A percentile compares a stretch with the other conserved stretches of the same genome.
Evolutionary conservation across 2,113 vertebrate genomes (phyloP).

Genomic region (Silurus asotus): DNA sequence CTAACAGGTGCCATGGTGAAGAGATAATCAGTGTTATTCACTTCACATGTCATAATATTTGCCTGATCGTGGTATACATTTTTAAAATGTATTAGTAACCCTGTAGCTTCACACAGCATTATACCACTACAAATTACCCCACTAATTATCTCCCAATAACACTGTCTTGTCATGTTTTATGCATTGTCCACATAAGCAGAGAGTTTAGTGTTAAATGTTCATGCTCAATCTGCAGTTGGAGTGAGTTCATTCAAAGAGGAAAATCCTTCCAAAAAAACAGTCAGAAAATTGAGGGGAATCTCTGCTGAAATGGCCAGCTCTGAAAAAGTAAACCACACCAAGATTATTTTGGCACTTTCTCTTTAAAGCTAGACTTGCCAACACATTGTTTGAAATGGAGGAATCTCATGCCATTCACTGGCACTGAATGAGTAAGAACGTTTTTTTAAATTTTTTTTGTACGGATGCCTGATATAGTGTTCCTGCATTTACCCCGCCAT

Average conservation of each 20-base stretch:
- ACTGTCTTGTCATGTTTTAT: too few relatives aligned
- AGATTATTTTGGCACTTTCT: neutral
- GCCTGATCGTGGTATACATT: neutral
- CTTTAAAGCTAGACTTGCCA: neutral
- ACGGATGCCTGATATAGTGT: conserved; percentile 1
- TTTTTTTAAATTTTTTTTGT: neutral
- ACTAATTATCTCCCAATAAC: neutral
- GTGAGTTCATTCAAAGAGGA: neutral
- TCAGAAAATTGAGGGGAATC: neutral
- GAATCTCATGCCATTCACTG: neutral
- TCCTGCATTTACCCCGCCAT: neutral
- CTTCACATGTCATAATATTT: too few relatives aligned
- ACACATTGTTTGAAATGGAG: conserved; percentile 3
- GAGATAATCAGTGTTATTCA: too few relatives aligned
- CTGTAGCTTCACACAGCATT: neutral
- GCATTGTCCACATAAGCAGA: neutral
- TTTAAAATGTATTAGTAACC: neutral
- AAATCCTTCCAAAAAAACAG: neutral
- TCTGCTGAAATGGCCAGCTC: neutral
- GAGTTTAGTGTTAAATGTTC: neutral
- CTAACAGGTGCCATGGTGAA: too few relatives aligned
- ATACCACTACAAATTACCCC: neutral
- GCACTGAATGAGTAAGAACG: neutral
- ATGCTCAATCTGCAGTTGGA: neutral
- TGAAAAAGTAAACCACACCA: neutral